Percentiles rank a stretch among this genome's conserved stretches.
Evolutionary conservation across 2,797 vertebrate genomes (phyloP).

Genomic region (Pipistrellus kuhlii): DNA sequence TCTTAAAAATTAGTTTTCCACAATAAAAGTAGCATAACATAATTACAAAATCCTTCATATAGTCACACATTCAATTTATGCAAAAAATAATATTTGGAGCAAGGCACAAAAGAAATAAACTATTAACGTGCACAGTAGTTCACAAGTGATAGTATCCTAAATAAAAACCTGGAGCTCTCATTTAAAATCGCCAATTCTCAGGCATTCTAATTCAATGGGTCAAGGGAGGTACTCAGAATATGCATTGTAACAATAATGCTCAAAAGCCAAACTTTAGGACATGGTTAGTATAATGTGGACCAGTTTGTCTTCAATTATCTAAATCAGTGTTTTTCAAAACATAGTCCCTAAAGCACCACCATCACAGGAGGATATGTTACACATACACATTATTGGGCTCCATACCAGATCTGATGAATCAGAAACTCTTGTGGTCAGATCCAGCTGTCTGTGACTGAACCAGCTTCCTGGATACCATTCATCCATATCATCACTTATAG

Average conservation of each 20-base stretch:
- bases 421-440: background rate
- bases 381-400: background rate
- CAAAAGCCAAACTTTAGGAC: background rate
- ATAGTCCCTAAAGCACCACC: background rate
- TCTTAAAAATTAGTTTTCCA: background rate
- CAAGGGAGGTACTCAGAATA: background rate
- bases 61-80: background rate
- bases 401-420: background rate
- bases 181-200: background rate
- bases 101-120: constrained; percentile 38
- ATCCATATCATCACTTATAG: background rate
- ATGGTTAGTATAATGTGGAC: background rate
- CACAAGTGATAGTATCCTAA: background rate
- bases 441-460: background rate
- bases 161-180: background rate
- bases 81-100: constrained; percentile 37
- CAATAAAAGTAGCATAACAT: background rate
- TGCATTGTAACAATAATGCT: background rate
- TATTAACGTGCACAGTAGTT: background rate
- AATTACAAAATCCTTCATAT: constrained; percentile 13
- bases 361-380: background rate
- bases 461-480: background rate
- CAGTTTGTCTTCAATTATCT: background rate
- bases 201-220: background rate
- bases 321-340: background rate